These are phyloP conservation scores for Heterodera schachtii DNA, from an alignment of 1,140 invertebrate genomes.

Conservation along the genomic window DNA sequence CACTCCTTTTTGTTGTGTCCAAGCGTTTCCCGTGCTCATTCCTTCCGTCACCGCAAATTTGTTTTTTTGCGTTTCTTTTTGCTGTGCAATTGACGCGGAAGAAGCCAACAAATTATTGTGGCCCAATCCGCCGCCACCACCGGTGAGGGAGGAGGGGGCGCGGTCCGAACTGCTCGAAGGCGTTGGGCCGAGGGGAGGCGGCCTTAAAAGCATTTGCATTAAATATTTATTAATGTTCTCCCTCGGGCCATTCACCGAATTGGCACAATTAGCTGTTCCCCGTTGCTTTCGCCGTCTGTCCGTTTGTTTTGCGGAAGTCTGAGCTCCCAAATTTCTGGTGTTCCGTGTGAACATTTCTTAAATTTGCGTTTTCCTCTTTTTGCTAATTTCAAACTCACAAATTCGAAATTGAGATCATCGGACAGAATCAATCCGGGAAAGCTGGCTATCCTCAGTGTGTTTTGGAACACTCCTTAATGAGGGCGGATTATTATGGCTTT, in stretches of 20 bases:
- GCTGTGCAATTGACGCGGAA: background rate
- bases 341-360: constrained; percentile 49
- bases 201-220: too few relatives aligned
- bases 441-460: constrained; percentile 51
- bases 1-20: background rate
- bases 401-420: constrained; percentile 59
- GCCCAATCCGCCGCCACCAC: too few relatives aligned
- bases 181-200: too few relatives aligned
- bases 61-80: background rate
- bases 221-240: too few relatives aligned
- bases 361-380: background rate
- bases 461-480: constrained; percentile 47
- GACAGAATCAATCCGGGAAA: constrained; percentile 50
- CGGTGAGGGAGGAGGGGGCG: too few relatives aligned
- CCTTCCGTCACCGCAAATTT: background rate
- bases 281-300: constrained; percentile 8
- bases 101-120: background rate
- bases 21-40: background rate
- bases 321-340: constrained; percentile 45
- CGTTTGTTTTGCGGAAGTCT: constrained; percentile 38
- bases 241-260: background rate
- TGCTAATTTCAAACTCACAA: constrained; percentile 12
- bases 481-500: background rate
- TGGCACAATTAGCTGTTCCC: background rate
- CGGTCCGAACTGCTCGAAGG: too few relatives aligned